Conservation (phyloP, 1,140 invertebrate genomes). For the Eciton burchellii region DNA sequence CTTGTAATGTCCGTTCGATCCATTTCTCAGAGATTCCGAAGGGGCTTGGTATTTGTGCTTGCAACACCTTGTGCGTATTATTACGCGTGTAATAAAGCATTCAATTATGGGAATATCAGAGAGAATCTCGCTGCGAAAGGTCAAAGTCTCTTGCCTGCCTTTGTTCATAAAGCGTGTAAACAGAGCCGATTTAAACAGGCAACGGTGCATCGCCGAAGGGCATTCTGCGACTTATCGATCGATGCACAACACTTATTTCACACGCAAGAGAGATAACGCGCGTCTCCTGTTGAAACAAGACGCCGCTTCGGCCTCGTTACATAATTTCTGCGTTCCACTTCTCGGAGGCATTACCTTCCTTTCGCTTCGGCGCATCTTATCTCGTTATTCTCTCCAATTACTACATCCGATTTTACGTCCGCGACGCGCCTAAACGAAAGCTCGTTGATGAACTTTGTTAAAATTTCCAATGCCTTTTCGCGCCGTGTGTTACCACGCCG, state of each 20-base stretch:
- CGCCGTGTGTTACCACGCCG: not conserved
- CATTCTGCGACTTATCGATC: constrained; percentile 33
- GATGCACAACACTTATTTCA: constrained; percentile 36
- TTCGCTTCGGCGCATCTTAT: constrained; percentile 35
- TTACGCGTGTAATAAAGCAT: constrained; percentile 1
- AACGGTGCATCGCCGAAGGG: not conserved
- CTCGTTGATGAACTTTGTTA: constrained; percentile 29
- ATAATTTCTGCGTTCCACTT: constrained; percentile 53
- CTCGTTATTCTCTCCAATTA: constrained; percentile 60
- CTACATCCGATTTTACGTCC: constrained; percentile 53
- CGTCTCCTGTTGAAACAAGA: constrained; percentile 51
- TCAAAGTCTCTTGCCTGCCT: constrained; percentile 25
- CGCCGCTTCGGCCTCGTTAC: constrained; percentile 41
- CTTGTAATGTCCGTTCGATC: not conserved
- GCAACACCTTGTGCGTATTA: not conserved
- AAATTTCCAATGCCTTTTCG: constrained; percentile 18
- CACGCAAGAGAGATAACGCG: constrained; percentile 43
- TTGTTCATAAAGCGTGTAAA: constrained; percentile 36
- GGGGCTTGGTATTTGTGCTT: not conserved
- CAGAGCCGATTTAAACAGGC: constrained; percentile 20
- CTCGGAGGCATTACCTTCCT: constrained; percentile 29
- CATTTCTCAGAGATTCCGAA: not conserved
- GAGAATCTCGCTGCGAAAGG: constrained; percentile 11
- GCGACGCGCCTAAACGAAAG: constrained; percentile 30
- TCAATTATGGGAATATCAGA: constrained; percentile 47